A percentile compares a stretch with the other conserved stretches of the same genome.
Conservation (phyloP, 1,140 invertebrate genomes). For the Bombus consobrinus region DNA sequence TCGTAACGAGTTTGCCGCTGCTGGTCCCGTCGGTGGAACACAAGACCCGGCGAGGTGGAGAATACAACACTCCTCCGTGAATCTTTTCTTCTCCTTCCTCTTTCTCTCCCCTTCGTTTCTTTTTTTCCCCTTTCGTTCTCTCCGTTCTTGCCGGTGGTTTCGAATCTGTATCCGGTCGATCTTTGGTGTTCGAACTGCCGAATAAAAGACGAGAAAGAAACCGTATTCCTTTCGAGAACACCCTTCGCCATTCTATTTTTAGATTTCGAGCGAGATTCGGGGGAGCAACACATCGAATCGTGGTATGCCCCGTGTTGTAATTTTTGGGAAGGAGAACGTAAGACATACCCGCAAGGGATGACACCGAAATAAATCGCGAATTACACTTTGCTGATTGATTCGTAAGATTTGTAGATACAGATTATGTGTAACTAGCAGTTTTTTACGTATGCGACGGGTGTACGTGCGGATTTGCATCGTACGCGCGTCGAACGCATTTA, state of each 20-base stretch:
- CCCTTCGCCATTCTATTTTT: slow-evolving; percentile 19
- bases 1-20: slow-evolving; percentile 48
- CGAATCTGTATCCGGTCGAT: slow-evolving; percentile 34
- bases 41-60: background rate
- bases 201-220: background rate
- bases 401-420: background rate
- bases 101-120: background rate
- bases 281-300: background rate
- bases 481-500: slow-evolving; percentile 47
- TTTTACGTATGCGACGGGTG: slow-evolving; percentile 36
- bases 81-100: background rate
- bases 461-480: slow-evolving; percentile 47
- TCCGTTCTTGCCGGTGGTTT: slow-evolving; percentile 4
- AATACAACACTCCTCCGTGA: slow-evolving; percentile 8
- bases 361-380: background rate
- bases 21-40: background rate
- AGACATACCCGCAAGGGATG: background rate
- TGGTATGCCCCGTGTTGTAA: too few species aligned
- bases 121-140: background rate
- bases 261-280: slow-evolving; percentile 3
- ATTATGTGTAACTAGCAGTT: slow-evolving; percentile 22
- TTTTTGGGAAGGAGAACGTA: background rate
- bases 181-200: slow-evolving; percentile 28
- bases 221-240: slow-evolving; percentile 19
- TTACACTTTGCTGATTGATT: too few species aligned